These are phyloP conservation scores for Enteromius anoplus DNA, from an alignment of 2,797 vertebrate genomes.

Conservation along the genomic window DNA sequence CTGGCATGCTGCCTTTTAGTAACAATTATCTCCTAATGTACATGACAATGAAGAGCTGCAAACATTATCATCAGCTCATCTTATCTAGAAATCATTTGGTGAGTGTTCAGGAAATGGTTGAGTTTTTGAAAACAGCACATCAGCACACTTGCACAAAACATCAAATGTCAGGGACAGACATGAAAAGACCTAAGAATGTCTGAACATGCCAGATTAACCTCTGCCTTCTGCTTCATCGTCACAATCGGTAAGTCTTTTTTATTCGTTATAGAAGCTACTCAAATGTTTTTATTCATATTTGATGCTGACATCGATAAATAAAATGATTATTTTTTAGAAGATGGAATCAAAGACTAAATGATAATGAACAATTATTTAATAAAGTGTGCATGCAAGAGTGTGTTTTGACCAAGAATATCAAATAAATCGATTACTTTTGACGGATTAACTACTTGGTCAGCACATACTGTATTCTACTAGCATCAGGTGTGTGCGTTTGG, in stretches of 20 bases:
- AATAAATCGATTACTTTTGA: not conserved
- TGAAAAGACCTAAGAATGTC: slow-evolving; percentile 32
- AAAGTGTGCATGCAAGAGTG: too few species aligned
- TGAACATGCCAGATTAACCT: slow-evolving; percentile 15
- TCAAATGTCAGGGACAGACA: slow-evolving; percentile 24
- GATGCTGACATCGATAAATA: not conserved
- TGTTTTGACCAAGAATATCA: not conserved
- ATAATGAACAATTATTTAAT: not conserved
- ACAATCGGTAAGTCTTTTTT: slow-evolving; percentile 66
- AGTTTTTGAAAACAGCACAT: slow-evolving; percentile 17
- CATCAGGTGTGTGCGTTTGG: not conserved
- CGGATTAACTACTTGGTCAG: not conserved
- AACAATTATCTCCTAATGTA: not conserved
- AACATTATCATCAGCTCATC: slow-evolving; percentile 36
- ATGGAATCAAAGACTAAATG: not conserved
- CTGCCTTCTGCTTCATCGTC: slow-evolving; percentile 51
- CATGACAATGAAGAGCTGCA: not conserved
- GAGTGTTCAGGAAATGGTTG: slow-evolving; percentile 53
- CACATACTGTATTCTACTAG: not conserved
- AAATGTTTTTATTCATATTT: not conserved
- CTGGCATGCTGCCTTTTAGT: not conserved
- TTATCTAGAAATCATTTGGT: slow-evolving; percentile 46
- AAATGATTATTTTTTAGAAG: not conserved
- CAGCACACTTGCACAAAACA: slow-evolving; percentile 1
- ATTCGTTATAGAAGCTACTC: not conserved